Percentiles rank a stretch among this genome's conserved stretches.
Evolutionary conservation across 2,797 vertebrate species (phyloP).

Genomic region (Oryzias dopingdopingensis): DNA sequence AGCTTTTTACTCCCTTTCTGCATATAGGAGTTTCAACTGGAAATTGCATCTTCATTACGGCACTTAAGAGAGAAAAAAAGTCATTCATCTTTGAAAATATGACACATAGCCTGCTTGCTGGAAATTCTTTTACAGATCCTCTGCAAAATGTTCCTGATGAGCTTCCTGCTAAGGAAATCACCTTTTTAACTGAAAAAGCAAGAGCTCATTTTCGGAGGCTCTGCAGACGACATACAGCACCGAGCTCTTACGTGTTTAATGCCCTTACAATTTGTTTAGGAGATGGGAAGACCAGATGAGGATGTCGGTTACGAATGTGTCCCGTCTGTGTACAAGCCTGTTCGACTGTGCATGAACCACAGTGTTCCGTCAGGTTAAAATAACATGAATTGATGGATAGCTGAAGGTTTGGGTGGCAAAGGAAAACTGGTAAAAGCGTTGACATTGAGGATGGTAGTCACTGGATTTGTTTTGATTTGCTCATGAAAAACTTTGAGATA

Average conservation of each 20-base stretch:
- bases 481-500: slow-evolving; percentile 58
- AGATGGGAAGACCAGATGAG: slow-evolving; percentile 27
- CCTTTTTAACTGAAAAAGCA: slow-evolving; percentile 40
- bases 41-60: slow-evolving; percentile 38
- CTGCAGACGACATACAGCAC: slow-evolving; percentile 10
- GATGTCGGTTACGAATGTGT: slow-evolving; percentile 12
- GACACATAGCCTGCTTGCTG: slow-evolving; percentile 3
- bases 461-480: slow-evolving; percentile 67
- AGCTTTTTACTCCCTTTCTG: slow-evolving; percentile 1
- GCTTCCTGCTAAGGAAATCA: slow-evolving; percentile 27
- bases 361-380: slow-evolving; percentile 39
- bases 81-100: too few relatives aligned
- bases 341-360: background rate
- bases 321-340: background rate
- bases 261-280: slow-evolving; percentile 19
- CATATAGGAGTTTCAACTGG: slow-evolving; percentile 37
- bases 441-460: slow-evolving; percentile 50
- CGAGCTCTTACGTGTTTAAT: slow-evolving; percentile 24
- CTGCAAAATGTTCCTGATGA: slow-evolving; percentile 39
- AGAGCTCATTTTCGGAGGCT: slow-evolving; percentile 26
- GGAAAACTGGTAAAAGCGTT: slow-evolving; percentile 33
- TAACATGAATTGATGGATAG: slow-evolving; percentile 56
- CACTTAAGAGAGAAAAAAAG: slow-evolving; percentile 24
- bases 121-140: slow-evolving; percentile 54
- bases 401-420: slow-evolving; percentile 24